phyloP scores from a whole-genome alignment of 2,888 invertebrate genomes.

The Mylabris sibirica region DNA sequence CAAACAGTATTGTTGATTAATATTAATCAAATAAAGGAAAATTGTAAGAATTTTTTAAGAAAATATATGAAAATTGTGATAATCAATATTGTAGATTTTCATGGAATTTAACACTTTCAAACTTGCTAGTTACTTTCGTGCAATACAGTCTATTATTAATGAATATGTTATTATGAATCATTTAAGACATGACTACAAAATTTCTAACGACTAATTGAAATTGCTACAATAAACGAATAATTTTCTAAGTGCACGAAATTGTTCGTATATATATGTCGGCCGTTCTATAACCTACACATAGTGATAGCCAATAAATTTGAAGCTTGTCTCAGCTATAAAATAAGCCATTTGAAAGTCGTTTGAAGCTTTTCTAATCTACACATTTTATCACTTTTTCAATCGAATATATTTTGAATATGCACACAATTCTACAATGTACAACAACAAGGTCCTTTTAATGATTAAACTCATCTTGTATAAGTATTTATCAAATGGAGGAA shows the following conservation, averaged over 20 bases:
- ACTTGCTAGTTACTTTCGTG: slow-evolving; percentile 22
- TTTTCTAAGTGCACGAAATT: slow-evolving; percentile 14
- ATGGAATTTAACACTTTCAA: slow-evolving; percentile 26
- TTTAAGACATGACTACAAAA: slow-evolving; percentile 14
- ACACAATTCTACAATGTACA: too few relatives aligned
- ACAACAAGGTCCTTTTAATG: too few relatives aligned
- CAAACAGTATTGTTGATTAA: not conserved
- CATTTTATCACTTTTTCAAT: not conserved
- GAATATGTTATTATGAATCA: slow-evolving; percentile 29
- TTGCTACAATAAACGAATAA: slow-evolving; percentile 4
- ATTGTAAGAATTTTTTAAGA: not conserved
- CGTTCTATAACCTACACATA: not conserved
- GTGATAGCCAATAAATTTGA: not conserved
- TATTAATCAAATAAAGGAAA: not conserved
- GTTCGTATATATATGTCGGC: too few relatives aligned
- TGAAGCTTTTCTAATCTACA: not conserved
- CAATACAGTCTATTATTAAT: slow-evolving; percentile 23
- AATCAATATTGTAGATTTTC: slow-evolving; percentile 26
- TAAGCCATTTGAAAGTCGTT: not conserved
- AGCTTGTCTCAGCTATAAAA: not conserved
- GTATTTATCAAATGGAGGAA: too few relatives aligned
- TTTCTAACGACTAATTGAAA: slow-evolving; percentile 17
- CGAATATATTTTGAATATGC: too few relatives aligned
- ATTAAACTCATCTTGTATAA: too few relatives aligned
- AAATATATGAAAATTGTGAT: slow-evolving; percentile 4